phyloP scores from a whole-genome alignment of 2,113 vertebrate genomes.

The Plectropomus leopardus region DNA sequence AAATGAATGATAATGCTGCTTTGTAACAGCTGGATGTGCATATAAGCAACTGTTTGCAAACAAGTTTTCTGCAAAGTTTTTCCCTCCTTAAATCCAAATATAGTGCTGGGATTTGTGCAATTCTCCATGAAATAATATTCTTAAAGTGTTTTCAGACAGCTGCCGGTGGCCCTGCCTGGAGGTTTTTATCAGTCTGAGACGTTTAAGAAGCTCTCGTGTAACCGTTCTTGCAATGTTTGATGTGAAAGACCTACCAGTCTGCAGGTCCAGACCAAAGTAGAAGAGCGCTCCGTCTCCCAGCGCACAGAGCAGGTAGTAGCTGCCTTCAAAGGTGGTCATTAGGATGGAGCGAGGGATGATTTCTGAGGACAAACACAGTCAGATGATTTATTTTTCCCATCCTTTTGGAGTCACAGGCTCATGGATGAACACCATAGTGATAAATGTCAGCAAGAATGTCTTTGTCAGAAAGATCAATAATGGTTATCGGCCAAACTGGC shows the following conservation, averaged over 20 bases:
- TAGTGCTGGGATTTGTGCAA: slow-evolving; percentile 15
- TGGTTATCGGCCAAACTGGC: slow-evolving; percentile 14
- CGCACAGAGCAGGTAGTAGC: slow-evolving; percentile 96
- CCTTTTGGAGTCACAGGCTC: slow-evolving; percentile 31
- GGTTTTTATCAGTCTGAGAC: not conserved
- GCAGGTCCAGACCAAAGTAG: slow-evolving; percentile 96
- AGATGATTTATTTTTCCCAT: slow-evolving; percentile 50
- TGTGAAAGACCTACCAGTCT: slow-evolving; percentile 86
- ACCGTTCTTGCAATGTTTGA: not conserved
- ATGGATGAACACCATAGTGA: slow-evolving; percentile 42
- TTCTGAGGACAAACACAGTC: slow-evolving; percentile 83
- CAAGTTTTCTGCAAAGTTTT: not conserved
- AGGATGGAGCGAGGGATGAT: slow-evolving; percentile 99
- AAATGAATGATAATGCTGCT: not conserved
- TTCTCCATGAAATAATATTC: slow-evolving; percentile 13
- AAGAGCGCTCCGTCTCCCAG: slow-evolving; percentile 98
- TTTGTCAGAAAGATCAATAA: slow-evolving; percentile 59
- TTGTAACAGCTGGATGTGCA: not conserved
- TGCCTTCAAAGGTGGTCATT: slow-evolving; percentile 99
- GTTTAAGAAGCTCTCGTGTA: slow-evolving; percentile 7
- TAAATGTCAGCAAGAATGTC: slow-evolving; percentile 43
- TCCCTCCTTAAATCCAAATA: slow-evolving; percentile 19
- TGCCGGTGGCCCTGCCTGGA: slow-evolving; percentile 8
- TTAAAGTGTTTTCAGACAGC: slow-evolving; percentile 32
- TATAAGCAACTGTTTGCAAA: too few relatives aligned